A percentile compares a stretch with the other conserved stretches of the same genome.
Conservation (phyloP, 2,113 vertebrate genomes). For the Oreochromis aureus region DNA sequence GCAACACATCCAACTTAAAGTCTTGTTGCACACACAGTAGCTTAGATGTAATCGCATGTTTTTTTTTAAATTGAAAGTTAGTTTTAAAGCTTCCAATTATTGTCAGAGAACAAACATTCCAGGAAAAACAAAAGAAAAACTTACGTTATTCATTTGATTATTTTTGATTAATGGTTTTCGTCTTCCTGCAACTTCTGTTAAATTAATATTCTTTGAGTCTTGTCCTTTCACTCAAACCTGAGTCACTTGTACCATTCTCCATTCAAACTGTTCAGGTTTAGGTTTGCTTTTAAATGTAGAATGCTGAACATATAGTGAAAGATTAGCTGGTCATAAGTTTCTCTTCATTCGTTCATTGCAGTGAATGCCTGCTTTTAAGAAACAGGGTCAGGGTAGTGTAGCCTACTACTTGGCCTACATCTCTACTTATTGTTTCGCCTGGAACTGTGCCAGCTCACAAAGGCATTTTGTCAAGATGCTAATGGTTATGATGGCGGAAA, state of each 20-base stretch:
- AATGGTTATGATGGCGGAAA: background rate
- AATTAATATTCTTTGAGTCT: background rate
- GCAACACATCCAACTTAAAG: background rate
- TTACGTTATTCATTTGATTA: background rate
- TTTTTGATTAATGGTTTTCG: background rate
- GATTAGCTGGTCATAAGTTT: background rate
- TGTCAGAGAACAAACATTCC: background rate
- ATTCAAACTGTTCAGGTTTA: background rate
- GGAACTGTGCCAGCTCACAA: constrained; percentile 1
- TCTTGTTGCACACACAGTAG: background rate
- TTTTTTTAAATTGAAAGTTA: background rate
- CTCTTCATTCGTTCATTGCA: background rate
- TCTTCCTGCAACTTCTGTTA: background rate
- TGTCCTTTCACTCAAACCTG: background rate
- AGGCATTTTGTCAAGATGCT: background rate
- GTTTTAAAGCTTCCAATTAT: background rate
- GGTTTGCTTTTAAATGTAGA: background rate
- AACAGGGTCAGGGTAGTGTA: background rate
- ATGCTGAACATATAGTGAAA: background rate
- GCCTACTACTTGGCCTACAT: constrained; percentile 4
- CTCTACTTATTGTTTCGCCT: constrained; percentile 19
- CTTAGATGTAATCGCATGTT: background rate
- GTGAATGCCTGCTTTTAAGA: background rate
- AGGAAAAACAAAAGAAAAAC: background rate
- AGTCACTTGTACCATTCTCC: background rate